These are phyloP conservation scores for Felis chaus DNA, from an alignment of 2,113 vertebrate species.

Conservation along the genomic window DNA sequence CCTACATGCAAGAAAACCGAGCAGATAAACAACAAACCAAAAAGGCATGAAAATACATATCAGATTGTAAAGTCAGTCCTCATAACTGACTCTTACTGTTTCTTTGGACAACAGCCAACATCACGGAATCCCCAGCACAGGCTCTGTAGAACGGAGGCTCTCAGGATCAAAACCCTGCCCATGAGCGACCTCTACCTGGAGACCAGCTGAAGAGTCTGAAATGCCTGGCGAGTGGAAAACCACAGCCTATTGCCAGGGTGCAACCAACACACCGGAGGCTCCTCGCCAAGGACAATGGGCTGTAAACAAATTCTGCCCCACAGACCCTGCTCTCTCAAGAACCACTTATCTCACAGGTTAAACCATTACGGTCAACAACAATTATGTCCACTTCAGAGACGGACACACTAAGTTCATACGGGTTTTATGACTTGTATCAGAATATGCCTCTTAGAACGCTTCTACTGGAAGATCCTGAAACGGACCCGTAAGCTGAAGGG, in stretches of 20 bases:
- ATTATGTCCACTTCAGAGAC: neutral
- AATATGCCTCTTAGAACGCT: neutral
- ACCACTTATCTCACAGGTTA: neutral
- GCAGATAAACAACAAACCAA: neutral
- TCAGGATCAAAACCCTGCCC: neutral
- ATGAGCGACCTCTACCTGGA: neutral
- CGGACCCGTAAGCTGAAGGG: neutral
- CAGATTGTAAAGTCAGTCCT: neutral
- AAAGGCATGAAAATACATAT: neutral
- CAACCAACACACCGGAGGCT: neutral
- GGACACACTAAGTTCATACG: neutral
- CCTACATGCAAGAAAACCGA: neutral
- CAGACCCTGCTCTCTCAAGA: conserved; percentile 25
- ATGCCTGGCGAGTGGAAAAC: neutral
- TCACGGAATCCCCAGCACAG: neutral
- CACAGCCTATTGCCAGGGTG: neutral
- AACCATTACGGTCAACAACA: neutral
- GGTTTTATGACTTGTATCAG: neutral
- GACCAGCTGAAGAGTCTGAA: neutral
- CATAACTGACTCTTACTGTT: neutral
- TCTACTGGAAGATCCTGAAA: neutral
- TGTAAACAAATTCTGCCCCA: neutral
- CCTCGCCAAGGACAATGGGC: neutral
- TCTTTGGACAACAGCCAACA: neutral
- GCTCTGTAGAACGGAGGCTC: neutral